Evolutionary conservation across 2,888 invertebrate species (phyloP), one percentile per base, ranked within the genome.

Genomic region (Leptogaster cylindrica): DNA sequence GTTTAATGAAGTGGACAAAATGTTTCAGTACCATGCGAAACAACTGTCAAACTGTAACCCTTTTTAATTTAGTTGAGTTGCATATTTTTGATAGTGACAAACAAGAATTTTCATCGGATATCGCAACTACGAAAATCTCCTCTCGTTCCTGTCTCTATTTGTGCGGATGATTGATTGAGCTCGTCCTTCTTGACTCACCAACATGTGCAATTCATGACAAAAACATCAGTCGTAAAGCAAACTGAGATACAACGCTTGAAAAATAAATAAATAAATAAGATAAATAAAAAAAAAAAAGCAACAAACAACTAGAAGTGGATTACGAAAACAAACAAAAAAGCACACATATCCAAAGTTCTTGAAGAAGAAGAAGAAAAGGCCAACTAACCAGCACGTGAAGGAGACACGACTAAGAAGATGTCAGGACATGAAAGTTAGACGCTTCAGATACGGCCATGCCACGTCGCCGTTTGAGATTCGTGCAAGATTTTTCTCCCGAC

Each of bases 341-440:
- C 14, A 20, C 12, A 7, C 25, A 58, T 41, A 23, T 2, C 20
- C 31, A 10, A 58, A 2, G 7, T n/a, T 20, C 16, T 33, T 4
- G 16, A 14, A 36, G n/a, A 50, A 50, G 14, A 48, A 33, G 20
- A 8, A 36, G 50, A 50, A 50, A 50, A 33, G 44, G 46, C 44
- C 44, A 63, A 20, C 31, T 16, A 46, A 12, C 64, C 23, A 64
- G 25, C 50, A 64, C 50, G 64, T 64, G 65, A 65, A 65, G 39
- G 33, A 36, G 65, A 65, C 50, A 65, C 65, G 12, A 12, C 65
- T 27, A 39, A 51, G 39, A 51, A 65, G 36, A 50, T 65, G 50
- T 61, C 61, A 61, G 61, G 48, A 65, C 50, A 65, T 65, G 65
- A 51, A 51, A 65, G 48, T 48, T 65, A 39, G 65, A 65, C 65